Percentiles rank a stretch among this genome's conserved stretches.
phyloP scores from a whole-genome alignment of 1,140 invertebrate genomes.

The Drosophila teissieri region DNA sequence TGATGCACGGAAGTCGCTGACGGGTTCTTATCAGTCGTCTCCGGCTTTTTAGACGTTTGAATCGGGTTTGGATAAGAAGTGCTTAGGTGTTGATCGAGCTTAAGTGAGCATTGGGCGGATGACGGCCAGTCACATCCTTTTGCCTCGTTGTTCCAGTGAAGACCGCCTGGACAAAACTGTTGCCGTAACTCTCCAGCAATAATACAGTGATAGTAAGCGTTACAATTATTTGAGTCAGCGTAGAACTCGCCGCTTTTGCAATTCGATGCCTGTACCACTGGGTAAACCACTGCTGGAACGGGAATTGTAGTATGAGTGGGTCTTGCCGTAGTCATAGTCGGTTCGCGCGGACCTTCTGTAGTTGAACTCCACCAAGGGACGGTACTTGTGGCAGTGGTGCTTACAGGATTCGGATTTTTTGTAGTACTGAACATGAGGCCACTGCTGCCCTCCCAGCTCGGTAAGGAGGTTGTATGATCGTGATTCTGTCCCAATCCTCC shows the following conservation, averaged over 20 bases:
- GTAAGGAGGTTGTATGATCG: conserved; percentile 85
- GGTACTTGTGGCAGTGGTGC: conserved; percentile 18
- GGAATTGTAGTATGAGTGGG: conserved; percentile 83
- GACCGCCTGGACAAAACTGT: conserved; percentile 89
- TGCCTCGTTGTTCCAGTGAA: conserved; percentile 90
- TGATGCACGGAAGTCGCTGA: conserved; percentile 7
- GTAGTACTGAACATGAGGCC: conserved; percentile 60
- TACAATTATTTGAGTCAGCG: conserved; percentile 89
- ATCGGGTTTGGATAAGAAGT: conserved; percentile 14
- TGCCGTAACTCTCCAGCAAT: conserved; percentile 88
- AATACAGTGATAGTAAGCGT: conserved; percentile 90
- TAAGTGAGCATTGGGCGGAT: conserved; percentile 87
- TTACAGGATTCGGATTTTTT: conserved; percentile 26
- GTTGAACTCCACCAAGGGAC: conserved; percentile 79
- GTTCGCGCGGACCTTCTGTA: conserved; percentile 68
- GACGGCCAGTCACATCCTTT: conserved; percentile 91
- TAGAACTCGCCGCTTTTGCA: conserved; percentile 89
- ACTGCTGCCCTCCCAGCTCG: conserved; percentile 84
- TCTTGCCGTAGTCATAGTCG: conserved; percentile 52
- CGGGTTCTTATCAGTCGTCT: conserved; percentile 32
- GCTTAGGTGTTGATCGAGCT: conserved; percentile 28
- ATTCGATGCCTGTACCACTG: conserved; percentile 82
- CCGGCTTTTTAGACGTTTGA: conserved; percentile 34
- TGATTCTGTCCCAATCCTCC: conserved; percentile 40
- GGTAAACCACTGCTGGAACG: conserved; percentile 83